These are phyloP conservation scores for Gerris lacustris DNA, from an alignment of 2,888 invertebrate genomes.

Conservation along the genomic window DNA sequence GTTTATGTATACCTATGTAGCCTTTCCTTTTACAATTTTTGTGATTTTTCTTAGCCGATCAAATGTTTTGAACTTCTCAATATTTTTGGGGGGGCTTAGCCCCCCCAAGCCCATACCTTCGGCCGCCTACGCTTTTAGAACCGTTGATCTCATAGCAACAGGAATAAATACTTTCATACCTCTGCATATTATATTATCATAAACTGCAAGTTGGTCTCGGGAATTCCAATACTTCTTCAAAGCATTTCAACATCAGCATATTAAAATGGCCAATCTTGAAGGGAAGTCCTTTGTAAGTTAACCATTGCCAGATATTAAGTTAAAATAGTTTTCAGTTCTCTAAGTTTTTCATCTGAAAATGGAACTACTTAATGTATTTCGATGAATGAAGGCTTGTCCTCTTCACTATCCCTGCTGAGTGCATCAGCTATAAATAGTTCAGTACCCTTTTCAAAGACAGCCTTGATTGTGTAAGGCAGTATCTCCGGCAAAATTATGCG, in stretches of 20 bases:
- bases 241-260: background rate
- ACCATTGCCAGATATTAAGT: background rate
- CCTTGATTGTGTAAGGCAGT: background rate
- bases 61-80: too few species aligned
- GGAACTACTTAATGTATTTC: background rate
- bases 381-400: background rate
- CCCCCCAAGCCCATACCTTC: too few species aligned
- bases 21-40: too few species aligned
- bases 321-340: background rate
- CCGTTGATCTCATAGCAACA: background rate
- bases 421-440: background rate
- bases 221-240: background rate
- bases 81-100: too few species aligned
- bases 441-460: background rate
- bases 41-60: too few species aligned
- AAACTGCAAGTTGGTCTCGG: background rate
- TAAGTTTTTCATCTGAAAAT: background rate
- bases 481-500: background rate
- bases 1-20: too few species aligned
- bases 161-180: background rate
- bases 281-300: background rate
- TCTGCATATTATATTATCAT: background rate
- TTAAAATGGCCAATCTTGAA: background rate
- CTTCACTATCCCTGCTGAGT: background rate
- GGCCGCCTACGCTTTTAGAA: background rate